Evolutionary conservation across 2,797 vertebrate genomes (phyloP).

Genomic region (Muscicapa striata): DNA sequence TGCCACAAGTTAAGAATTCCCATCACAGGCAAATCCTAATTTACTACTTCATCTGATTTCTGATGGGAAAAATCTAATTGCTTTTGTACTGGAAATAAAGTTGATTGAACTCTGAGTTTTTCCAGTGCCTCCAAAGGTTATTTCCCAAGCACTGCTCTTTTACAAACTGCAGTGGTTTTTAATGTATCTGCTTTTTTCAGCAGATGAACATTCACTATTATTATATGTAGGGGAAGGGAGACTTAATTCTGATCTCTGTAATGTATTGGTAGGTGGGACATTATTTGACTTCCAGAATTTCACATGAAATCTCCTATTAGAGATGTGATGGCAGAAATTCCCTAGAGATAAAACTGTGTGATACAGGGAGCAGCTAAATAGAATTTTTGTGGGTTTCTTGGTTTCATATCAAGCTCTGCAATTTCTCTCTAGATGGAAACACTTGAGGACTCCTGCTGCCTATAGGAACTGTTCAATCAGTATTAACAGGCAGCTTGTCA

Average conservation of each 20-base stretch:
- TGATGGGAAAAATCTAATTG: slow-evolving; percentile 74
- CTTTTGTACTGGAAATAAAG: slow-evolving; percentile 74
- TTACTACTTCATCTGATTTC: slow-evolving; percentile 73
- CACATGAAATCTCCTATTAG: not conserved
- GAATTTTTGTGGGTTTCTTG: slow-evolving; percentile 26
- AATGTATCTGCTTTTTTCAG: slow-evolving; percentile 61
- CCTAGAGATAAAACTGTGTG: not conserved
- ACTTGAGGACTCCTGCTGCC: slow-evolving; percentile 57
- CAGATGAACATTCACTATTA: slow-evolving; percentile 20
- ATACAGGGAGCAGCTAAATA: slow-evolving; percentile 48
- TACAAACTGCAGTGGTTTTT: slow-evolving; percentile 47
- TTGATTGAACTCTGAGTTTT: slow-evolving; percentile 78
- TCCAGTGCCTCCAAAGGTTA: slow-evolving; percentile 76
- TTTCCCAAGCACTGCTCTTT: slow-evolving; percentile 73
- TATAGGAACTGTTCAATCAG: slow-evolving; percentile 69
- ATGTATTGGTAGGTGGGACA: not conserved
- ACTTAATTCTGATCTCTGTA: slow-evolving; percentile 12
- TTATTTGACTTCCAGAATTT: slow-evolving; percentile 30
- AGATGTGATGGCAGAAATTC: not conserved
- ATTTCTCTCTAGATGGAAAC: slow-evolving; percentile 45
- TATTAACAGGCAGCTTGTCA: slow-evolving; percentile 33
- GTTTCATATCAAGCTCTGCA: not conserved
- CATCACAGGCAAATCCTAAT: slow-evolving; percentile 68
- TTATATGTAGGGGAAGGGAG: not conserved
- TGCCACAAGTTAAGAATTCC: slow-evolving; percentile 59